Base-by-base conservation (phyloP, 2,888 invertebrate species). In the Parasteatoda lunata region DNA sequence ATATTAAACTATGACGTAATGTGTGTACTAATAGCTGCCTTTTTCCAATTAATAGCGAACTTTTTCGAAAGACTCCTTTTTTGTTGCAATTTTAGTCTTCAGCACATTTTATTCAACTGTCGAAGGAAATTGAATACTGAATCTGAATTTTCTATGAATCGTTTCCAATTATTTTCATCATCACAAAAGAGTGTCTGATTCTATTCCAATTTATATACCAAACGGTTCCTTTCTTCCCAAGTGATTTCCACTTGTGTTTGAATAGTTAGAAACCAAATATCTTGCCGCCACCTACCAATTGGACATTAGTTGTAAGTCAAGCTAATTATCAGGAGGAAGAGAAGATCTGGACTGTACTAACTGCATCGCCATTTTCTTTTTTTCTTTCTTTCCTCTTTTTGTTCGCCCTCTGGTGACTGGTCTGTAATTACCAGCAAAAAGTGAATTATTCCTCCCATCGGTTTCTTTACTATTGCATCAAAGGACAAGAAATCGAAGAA, bases 281-380 rank as follows among this genome's bases (percentile, higher is more conserved):
- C 51, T 70, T 70, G 64, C 71, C 72, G 64, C 71, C 72, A 52
- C 78, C 71, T 47, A 66, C 48, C 59, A 70, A 79, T 79, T 77
- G 64, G 80, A 72, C 66, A 80, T 80, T 80, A 80, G 72, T 72
- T 47, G 49, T 30, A 51, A 71, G 80, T 80, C 80, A 73, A 51
- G 51, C 73, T 80, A 80, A 80, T 80, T 80, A 80, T 80, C 80
- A 72, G 72, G 51, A 68, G 73, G 73, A 72, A 72, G n/a, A 5
- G 59, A 59, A 59, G 9, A 13, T 59, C 59, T 9, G 59, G 11
- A 59, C 30, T 30, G 30, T 7, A 9, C 59, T 6, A n/a, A n/a
- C 9, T 7, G 59, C 59, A 7, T 13, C 59, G 59, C 59, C n/a
- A 13, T 59, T 59, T n/a, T n/a, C 8, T 80, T 80, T 72, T 72